Percentiles rank a stretch among this genome's conserved stretches.
phyloP scores from a whole-genome alignment of 1,140 invertebrate species.

The Drosophila ercepeae region DNA sequence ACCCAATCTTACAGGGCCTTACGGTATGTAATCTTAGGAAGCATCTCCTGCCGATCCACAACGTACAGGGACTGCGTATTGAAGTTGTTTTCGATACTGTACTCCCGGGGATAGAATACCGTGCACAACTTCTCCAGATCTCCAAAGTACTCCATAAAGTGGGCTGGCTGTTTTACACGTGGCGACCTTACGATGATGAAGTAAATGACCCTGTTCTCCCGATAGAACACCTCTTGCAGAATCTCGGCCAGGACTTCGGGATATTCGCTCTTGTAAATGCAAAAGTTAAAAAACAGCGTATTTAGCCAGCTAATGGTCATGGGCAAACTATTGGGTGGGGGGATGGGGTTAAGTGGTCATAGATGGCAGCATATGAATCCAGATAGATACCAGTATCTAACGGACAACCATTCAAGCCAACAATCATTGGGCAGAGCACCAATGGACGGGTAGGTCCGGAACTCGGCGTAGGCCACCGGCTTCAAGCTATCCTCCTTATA shows the following conservation, averaged over 20 bases:
- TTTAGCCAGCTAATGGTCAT: slow-evolving; percentile 50
- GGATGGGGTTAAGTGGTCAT: background rate
- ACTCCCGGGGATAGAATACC: slow-evolving; percentile 55
- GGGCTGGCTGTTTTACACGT: background rate
- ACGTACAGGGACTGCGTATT: slow-evolving; percentile 59
- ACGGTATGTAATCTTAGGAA: slow-evolving; percentile 58
- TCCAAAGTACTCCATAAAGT: slow-evolving; percentile 32
- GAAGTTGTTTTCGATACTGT: slow-evolving; percentile 15
- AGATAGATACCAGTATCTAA: slow-evolving; percentile 59
- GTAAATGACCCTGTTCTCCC: slow-evolving; percentile 46
- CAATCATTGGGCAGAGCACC: slow-evolving; percentile 46
- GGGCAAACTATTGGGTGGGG: slow-evolving; percentile 18
- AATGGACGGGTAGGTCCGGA: slow-evolving; percentile 62
- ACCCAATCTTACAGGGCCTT: slow-evolving; percentile 59
- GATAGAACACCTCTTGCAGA: slow-evolving; percentile 46
- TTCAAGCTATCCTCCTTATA: background rate
- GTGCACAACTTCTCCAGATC: slow-evolving; percentile 38
- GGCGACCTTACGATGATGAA: slow-evolving; percentile 52
- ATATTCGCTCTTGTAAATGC: slow-evolving; percentile 39
- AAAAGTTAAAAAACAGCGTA: slow-evolving; percentile 62
- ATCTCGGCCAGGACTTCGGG: slow-evolving; percentile 14
- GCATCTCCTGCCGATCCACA: slow-evolving; percentile 22
- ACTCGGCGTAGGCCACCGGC: slow-evolving; percentile 64
- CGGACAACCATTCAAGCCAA: slow-evolving; percentile 61
- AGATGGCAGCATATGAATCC: no score